These are phyloP conservation scores for Drosophila anomelani DNA, from an alignment of 2,888 invertebrate genomes.

Conservation along the genomic window DNA sequence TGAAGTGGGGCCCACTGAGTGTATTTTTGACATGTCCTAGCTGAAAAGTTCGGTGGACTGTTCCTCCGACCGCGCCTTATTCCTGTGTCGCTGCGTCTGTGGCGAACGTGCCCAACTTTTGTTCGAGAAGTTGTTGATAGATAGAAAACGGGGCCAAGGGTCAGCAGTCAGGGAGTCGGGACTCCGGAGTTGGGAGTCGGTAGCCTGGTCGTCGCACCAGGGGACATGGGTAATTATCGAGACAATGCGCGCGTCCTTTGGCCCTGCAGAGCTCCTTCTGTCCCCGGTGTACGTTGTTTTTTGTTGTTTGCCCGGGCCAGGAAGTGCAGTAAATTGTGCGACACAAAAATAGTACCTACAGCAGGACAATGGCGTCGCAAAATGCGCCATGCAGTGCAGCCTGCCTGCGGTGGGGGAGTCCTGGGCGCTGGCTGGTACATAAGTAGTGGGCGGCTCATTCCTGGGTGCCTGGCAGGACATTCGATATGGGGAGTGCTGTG, in stretches of 20 bases:
- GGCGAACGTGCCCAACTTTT: slow-evolving; percentile 63
- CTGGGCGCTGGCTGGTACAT: slow-evolving; percentile 6
- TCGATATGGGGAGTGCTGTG: slow-evolving; percentile 70
- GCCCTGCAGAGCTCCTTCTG: slow-evolving; percentile 29
- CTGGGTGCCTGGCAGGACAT: slow-evolving; percentile 45
- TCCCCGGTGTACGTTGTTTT: slow-evolving; percentile 33
- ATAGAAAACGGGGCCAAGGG: slow-evolving; percentile 64
- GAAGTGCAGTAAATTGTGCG: slow-evolving; percentile 80
- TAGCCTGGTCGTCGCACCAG: slow-evolving; percentile 46
- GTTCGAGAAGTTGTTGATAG: slow-evolving; percentile 67
- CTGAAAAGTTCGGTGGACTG: slow-evolving; percentile 17
- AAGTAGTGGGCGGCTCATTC: slow-evolving; percentile 1
- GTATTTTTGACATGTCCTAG: slow-evolving; percentile 41
- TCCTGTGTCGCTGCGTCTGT: slow-evolving; percentile 33
- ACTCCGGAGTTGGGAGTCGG: slow-evolving; percentile 17
- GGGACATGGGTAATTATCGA: slow-evolving; percentile 78
- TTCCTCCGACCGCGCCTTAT: not conserved
- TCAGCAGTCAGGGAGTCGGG: slow-evolving; percentile 38
- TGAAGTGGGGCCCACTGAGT: slow-evolving; percentile 30
- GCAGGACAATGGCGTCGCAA: slow-evolving; percentile 75
- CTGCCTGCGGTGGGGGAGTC: slow-evolving; percentile 19
- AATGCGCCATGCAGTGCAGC: slow-evolving; percentile 71
- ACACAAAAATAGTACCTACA: slow-evolving; percentile 76
- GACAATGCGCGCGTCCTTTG: slow-evolving; percentile 63
- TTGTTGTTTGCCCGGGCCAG: slow-evolving; percentile 55